These are phyloP conservation scores for Psittacus erithacus DNA, from an alignment of 2,113 vertebrate species.

Conservation along the genomic window DNA sequence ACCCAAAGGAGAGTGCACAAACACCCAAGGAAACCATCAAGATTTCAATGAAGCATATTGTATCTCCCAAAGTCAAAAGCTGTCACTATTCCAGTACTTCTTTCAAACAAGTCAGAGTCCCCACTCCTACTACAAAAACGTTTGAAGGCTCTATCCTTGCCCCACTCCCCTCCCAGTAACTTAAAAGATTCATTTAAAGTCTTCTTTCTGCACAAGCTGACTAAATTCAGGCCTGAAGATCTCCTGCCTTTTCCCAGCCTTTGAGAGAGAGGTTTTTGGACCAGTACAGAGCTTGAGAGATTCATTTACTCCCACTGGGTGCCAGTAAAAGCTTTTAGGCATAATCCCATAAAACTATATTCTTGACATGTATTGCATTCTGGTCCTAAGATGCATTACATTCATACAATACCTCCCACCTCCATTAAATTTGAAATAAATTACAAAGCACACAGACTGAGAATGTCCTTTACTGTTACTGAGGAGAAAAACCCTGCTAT, in stretches of 20 bases:
- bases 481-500: neutral
- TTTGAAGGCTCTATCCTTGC: neutral
- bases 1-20: too few relatives aligned
- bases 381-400: neutral
- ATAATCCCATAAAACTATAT: neutral
- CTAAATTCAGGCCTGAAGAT: neutral
- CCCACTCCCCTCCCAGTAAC: fast-evolving
- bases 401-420: neutral
- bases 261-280: neutral
- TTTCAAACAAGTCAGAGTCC: neutral
- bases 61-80: neutral
- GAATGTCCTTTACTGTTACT: neutral
- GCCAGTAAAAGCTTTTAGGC: neutral
- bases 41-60: fast-evolving
- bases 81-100: too few relatives aligned
- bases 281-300: neutral
- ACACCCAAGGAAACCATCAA: fast-evolving
- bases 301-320: neutral
- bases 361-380: neutral
- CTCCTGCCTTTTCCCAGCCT: neutral
- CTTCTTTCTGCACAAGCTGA: neutral
- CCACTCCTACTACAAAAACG: neutral
- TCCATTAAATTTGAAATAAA: neutral
- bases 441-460: neutral
- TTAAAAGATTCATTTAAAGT: neutral